Base-by-base conservation (phyloP, 2,797 vertebrate species). In the Bryconaethiops microstoma region DNA sequence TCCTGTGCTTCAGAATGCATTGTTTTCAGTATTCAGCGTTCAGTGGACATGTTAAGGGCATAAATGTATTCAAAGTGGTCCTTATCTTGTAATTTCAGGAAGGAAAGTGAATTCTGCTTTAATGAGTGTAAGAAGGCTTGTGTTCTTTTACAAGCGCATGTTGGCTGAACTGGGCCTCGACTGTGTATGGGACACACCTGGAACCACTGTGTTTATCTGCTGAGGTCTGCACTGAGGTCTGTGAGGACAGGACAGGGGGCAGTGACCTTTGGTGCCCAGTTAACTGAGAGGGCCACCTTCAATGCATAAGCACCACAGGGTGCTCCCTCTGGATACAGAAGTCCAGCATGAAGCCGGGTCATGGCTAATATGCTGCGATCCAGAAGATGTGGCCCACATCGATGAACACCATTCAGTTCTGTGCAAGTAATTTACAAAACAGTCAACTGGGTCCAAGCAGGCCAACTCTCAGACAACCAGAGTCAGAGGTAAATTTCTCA, bases 291-390 rank as follows among this genome's bases (percentile, higher is more conserved):
- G 86, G 86, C 87, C 89, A 91, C 91, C 90, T 82, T 55, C 76
- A 73, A 81, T 88, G 87, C 90, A 90, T 87, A 89, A 88, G 90
- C 90, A 91, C 87, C 89, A 90, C 89, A 89, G 89, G 91, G 91
- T 88, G 91, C 90, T 88, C 87, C 91, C 91, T 91, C 88, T 85
- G 88, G 78, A 77, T 60, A 68, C 83, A 81, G 82, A 60, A 82
- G 78, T 83, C 63, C 78, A 77, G 88, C 73, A 64, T 84, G 79
- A 77, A 81, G 84, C 86, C 72, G 71, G 90, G 91, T 92, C 91
- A 88, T 69, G 83, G 87, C 88, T 92, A 92, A 94, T 91, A 93
- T 91, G 85, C 80, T 62, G 86, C 93, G 92, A 94, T 94, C 91
- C 93, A 90, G 91, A 90, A 91, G 91, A 91, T 17, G n/a, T 79